Evolutionary conservation across 2,888 invertebrate genomes (phyloP), one percentile per base, ranked within the genome.

Genomic region (Azorinus chamasolen): DNA sequence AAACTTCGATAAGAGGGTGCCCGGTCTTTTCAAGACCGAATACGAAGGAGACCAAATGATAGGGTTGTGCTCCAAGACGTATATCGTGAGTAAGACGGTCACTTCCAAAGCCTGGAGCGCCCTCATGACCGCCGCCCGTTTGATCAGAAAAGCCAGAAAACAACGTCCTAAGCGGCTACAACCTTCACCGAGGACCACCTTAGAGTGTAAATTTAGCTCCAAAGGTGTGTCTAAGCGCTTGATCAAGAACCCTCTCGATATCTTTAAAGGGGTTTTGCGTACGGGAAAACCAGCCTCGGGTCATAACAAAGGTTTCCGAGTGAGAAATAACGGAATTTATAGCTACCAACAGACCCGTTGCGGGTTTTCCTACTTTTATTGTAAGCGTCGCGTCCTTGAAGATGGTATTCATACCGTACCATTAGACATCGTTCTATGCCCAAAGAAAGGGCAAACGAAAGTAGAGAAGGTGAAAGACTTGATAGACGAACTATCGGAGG

Each of bases 181-280:
- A 3, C 48, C 48, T 6, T 27, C 41, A 24, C 53, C 32, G n/a
- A 18, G 2, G n/a, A 6, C 32, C 20, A n/a, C 32, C 18, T n/a
- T n/a, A 75, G 70, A 70, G 14, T 48, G 20, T 12, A 71, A 63
- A 57, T 71, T 71, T 32, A 71, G 71, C 50, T 71, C 71, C 24
- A 71, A 63, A 20, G 71, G 71, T 18, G 53, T 71, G 14, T 51
- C 51, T 20, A 58, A 71, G 16, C 57, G 71, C 1, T 14, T 50
- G 22, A 27, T 71, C 2, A 55, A 57, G 43, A 43, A 48, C 43
- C 71, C 71, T 18, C 48, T 71, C 16, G 8, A 39, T 6, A 71
- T 51, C n/a, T 71, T 57, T 32, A 39, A 51, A 51, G n/a, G 25
- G 0, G 73, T 73, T 12, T n/a, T n/a, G n/a, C n/a, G n/a, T n/a